phyloP scores from a whole-genome alignment of 2,888 invertebrate species.

The Ypsolopha scabrella region DNA sequence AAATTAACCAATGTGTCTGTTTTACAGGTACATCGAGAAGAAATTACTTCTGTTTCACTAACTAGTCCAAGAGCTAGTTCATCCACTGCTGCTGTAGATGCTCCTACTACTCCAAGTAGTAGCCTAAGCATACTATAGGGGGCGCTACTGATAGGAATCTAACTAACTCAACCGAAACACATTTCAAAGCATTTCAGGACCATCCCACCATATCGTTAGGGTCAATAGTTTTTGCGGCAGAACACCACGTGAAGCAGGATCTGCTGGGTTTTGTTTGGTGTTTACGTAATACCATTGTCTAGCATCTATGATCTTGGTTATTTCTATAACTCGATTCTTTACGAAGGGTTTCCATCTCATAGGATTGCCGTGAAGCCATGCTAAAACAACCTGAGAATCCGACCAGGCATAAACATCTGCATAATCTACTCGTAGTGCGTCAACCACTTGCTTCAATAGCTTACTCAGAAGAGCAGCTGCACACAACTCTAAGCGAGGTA shows the following conservation, averaged over 20 bases:
- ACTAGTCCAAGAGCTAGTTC: no score
- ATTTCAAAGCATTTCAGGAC: not conserved
- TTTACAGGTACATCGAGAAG: no score
- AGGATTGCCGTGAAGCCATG: not conserved
- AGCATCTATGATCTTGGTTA: not conserved
- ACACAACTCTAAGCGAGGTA: not conserved
- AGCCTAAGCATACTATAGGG: no score
- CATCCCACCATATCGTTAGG: slow-evolving; percentile 1
- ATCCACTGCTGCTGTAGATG: no score
- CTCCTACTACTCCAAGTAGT: no score
- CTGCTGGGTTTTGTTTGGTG: not conserved
- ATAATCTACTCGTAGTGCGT: not conserved
- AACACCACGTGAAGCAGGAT: not conserved
- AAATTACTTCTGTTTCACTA: no score
- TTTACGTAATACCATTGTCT: not conserved
- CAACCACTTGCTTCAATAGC: not conserved
- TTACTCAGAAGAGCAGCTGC: not conserved
- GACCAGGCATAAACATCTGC: not conserved
- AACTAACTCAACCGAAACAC: no score
- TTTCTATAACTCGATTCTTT: not conserved
- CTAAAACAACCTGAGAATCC: slow-evolving; percentile 2
- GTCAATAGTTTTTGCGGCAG: not conserved
- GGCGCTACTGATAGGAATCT: no score
- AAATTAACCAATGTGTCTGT: no score
- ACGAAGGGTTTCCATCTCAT: not conserved